Conservation (phyloP, 2,888 invertebrate genomes). For the Epinotia ramella region DNA sequence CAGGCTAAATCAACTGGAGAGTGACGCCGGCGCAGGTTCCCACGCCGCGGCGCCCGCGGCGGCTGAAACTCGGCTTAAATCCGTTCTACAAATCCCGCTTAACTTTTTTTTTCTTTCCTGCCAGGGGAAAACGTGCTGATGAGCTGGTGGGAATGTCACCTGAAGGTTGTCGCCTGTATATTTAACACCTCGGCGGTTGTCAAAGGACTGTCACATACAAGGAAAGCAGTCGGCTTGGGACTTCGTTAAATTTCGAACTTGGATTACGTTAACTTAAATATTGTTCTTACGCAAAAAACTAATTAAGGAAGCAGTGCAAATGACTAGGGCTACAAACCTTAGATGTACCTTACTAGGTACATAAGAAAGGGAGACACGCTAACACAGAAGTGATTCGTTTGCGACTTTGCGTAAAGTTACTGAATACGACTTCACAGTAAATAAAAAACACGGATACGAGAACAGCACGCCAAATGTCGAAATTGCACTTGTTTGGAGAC, state of each 20-base stretch:
- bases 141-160: conserved; percentile 18
- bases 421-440: too few relatives aligned
- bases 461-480: too few relatives aligned
- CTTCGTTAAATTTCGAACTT: background rate
- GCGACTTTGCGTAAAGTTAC: too few relatives aligned
- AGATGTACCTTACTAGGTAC: too few relatives aligned
- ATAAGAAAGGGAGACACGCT: too few relatives aligned
- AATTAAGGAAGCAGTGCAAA: background rate
- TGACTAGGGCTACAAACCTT: background rate
- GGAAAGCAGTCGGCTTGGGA: background rate
- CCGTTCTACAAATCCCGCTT: conserved; percentile 41
- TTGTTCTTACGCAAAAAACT: background rate
- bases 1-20: conserved; percentile 41
- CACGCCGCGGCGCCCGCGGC: conserved; percentile 54
- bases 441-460: too few relatives aligned
- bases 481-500: background rate
- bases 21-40: conserved; percentile 49
- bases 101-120: conserved; percentile 16
- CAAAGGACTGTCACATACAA: background rate
- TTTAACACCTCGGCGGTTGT: background rate
- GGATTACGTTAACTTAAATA: background rate
- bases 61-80: conserved; percentile 43
- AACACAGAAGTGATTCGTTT: too few relatives aligned
- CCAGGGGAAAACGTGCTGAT: conserved; percentile 13
- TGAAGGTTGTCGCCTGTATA: conserved; percentile 1